Conservation (phyloP, 2,113 vertebrate genomes). For the Motacilla alba region DNA sequence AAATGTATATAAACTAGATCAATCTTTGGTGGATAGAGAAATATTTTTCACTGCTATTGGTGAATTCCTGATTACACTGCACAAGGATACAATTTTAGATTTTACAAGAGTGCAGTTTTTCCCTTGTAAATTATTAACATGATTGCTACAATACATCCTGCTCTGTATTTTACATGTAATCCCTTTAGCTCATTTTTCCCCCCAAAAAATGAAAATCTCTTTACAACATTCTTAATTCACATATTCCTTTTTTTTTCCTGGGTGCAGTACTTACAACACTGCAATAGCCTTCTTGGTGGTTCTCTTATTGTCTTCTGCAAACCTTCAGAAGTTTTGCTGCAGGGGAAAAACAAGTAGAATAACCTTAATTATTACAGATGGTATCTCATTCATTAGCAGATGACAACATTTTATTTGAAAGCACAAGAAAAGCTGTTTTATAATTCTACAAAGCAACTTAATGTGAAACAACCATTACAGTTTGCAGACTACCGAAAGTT, state of each 20-base stretch:
- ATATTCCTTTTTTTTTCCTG: not conserved
- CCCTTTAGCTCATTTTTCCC: constrained; percentile 54
- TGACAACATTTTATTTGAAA: constrained; percentile 73
- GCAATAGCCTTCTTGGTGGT: constrained; percentile 42
- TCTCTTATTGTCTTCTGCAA: constrained; percentile 61
- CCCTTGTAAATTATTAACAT: constrained; percentile 73
- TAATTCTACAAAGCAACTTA: constrained; percentile 72
- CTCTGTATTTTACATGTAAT: constrained; percentile 62
- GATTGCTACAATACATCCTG: constrained; percentile 68
- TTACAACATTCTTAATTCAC: constrained; percentile 66
- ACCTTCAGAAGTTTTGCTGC: constrained; percentile 71
- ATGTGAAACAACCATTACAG: constrained; percentile 52
- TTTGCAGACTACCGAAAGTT: constrained; percentile 62
- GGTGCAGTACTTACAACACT: constrained; percentile 69
- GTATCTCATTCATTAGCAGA: constrained; percentile 67
- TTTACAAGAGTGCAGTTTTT: constrained; percentile 72
- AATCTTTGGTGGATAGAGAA: constrained; percentile 71
- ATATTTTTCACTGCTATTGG: constrained; percentile 73
- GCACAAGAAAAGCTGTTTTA: constrained; percentile 67
- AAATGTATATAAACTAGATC: constrained; percentile 78
- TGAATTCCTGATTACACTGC: constrained; percentile 70
- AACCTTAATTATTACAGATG: constrained; percentile 72
- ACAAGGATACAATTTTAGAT: constrained; percentile 71
- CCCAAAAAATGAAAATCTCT: not conserved
- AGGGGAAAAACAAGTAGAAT: constrained; percentile 65